Percentiles rank a stretch among this genome's conserved stretches.
phyloP scores from a whole-genome alignment of 1,140 invertebrate genomes.

The Drosophila tani region DNA sequence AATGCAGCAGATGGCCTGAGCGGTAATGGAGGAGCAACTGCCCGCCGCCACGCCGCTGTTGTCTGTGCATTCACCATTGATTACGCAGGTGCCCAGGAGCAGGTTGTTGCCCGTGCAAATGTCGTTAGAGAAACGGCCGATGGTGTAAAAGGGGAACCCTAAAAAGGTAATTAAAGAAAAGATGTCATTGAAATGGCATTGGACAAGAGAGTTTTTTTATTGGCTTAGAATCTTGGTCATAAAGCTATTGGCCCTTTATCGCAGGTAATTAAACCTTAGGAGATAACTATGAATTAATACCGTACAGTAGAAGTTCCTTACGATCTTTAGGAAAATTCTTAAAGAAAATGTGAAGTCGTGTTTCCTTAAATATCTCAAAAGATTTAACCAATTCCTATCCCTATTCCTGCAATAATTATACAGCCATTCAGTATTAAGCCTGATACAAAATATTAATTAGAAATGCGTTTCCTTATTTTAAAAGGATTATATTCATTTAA shows the following conservation, averaged over 20 bases:
- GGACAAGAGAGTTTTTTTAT: not conserved
- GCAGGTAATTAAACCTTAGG: not conserved
- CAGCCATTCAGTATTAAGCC: not conserved
- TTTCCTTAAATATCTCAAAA: not conserved
- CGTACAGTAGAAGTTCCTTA: not conserved
- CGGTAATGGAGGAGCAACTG: slow-evolving; percentile 88
- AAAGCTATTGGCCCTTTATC: not conserved
- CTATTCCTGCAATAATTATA: not conserved
- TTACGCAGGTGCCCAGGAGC: slow-evolving; percentile 91
- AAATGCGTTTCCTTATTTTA: not conserved
- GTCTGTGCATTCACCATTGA: slow-evolving; percentile 90
- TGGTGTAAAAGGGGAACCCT: slow-evolving; percentile 89
- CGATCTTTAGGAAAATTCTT: not conserved
- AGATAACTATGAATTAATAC: not conserved
- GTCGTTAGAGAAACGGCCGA: slow-evolving; percentile 90
- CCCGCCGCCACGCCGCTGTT: slow-evolving; percentile 89
- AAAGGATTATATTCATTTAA: not conserved
- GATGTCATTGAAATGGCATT: slow-evolving; percentile 4
- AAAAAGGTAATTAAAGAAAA: slow-evolving; percentile 7
- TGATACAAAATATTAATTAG: not conserved
- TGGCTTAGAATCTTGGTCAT: not conserved
- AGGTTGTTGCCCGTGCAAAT: slow-evolving; percentile 88
- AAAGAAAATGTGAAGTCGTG: fast-evolving
- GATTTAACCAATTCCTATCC: not conserved
- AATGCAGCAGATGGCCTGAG: slow-evolving; percentile 90